Percentiles rank a stretch among this genome's conserved stretches.
Conservation (phyloP, 2,888 invertebrate species). For the Sinhomidia bicolor region DNA sequence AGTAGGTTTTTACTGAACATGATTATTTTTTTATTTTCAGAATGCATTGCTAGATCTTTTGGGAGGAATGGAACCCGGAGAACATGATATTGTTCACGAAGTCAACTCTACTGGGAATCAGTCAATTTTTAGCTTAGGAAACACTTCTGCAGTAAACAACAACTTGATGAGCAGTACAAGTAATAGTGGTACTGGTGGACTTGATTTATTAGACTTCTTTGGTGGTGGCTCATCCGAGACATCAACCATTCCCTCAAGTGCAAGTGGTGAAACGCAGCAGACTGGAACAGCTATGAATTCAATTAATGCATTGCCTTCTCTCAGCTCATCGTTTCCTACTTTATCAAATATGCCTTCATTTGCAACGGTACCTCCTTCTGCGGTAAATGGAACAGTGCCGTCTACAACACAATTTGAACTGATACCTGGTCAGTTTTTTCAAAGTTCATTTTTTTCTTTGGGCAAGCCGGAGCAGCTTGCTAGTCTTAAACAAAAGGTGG, state of each 20-base stretch:
- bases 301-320: slow-evolving; percentile 78
- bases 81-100: slow-evolving; percentile 82
- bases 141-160: slow-evolving; percentile 33
- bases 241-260: slow-evolving; percentile 3
- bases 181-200: slow-evolving; percentile 59
- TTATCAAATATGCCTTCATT: slow-evolving; percentile 75
- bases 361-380: slow-evolving; percentile 69
- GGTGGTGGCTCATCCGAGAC: slow-evolving; percentile 82
- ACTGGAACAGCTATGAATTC: slow-evolving; percentile 81
- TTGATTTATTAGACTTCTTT: slow-evolving; percentile 92
- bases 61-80: slow-evolving; percentile 86
- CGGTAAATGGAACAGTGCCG: slow-evolving; percentile 69
- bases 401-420: slow-evolving; percentile 75
- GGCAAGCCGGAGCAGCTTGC: slow-evolving; percentile 78
- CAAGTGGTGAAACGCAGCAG: slow-evolving; percentile 76
- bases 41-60: slow-evolving; percentile 93
- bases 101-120: slow-evolving; percentile 58
- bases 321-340: slow-evolving; percentile 75
- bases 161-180: slow-evolving; percentile 26
- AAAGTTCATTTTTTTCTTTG: slow-evolving; percentile 77
- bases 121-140: slow-evolving; percentile 72
- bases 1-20: no score
- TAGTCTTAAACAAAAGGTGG: slow-evolving; percentile 75
- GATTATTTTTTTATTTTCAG: no score
- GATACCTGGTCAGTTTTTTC: slow-evolving; percentile 79